Evolutionary conservation across 2,797 vertebrate genomes (phyloP).

Genomic region (Anabacerthia variegaticeps): DNA sequence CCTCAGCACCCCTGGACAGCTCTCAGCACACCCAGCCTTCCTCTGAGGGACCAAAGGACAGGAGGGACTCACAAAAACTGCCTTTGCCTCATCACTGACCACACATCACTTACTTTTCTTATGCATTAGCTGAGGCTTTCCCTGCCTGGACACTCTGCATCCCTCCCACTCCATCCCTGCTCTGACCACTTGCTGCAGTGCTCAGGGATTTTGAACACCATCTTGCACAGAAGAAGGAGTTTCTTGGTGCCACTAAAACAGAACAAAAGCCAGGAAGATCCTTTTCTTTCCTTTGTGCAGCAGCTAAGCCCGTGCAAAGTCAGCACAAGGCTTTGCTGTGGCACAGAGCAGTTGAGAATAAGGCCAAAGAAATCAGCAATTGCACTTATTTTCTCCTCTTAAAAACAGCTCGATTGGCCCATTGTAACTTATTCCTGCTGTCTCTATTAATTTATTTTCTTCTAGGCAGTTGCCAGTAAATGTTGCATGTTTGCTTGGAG

Average conservation of each 20-base stretch:
- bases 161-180: background rate
- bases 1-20: background rate
- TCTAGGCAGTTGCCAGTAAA: background rate
- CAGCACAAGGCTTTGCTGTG: background rate
- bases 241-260: background rate
- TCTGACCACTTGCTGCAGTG: fast-evolving
- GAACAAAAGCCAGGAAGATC: background rate
- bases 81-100: background rate
- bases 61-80: background rate
- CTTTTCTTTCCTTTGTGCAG: background rate
- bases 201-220: background rate
- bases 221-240: background rate
- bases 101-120: background rate
- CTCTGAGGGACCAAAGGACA: background rate
- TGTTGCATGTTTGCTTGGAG: background rate
- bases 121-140: background rate
- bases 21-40: background rate
- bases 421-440: slow-evolving; percentile 9
- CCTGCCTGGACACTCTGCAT: too few relatives aligned
- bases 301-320: background rate
- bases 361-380: background rate
- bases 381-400: background rate
- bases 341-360: background rate
- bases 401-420: background rate
- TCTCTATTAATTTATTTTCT: background rate